Evolutionary conservation across 2,797 vertebrate species (phyloP).

Genomic region (Malurus splendens): DNA sequence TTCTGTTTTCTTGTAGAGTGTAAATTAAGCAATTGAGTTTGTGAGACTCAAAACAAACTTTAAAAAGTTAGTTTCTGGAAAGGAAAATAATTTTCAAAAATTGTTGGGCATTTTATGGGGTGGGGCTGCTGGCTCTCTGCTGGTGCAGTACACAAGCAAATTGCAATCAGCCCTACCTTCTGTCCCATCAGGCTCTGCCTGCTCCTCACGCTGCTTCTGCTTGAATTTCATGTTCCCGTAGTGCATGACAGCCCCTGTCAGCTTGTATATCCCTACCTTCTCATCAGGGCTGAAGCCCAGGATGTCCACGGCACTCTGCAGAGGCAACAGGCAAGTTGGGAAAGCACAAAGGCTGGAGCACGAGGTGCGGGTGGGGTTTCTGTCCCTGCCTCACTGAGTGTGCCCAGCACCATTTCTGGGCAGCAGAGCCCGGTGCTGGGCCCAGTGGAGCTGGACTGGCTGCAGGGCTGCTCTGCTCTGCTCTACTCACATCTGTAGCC

Average conservation of each 20-base stretch:
- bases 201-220: slow-evolving; percentile 86
- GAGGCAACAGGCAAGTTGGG: background rate
- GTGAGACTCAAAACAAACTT: background rate
- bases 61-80: background rate
- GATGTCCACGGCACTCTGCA: slow-evolving; percentile 82
- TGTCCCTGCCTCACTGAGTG: rapidly evolving
- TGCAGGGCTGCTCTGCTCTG: rapidly evolving
- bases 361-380: background rate
- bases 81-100: background rate
- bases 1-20: background rate
- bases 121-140: background rate
- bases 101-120: background rate
- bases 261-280: slow-evolving; percentile 82
- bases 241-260: slow-evolving; percentile 84
- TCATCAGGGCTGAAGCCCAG: slow-evolving; percentile 82
- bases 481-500: slow-evolving; percentile 84
- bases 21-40: background rate
- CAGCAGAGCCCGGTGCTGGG: background rate
- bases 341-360: background rate
- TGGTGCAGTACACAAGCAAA: background rate
- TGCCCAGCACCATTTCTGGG: background rate
- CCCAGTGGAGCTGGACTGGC: background rate
- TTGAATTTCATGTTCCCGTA: slow-evolving; percentile 89
- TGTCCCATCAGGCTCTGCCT: slow-evolving; percentile 82
- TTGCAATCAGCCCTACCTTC: slow-evolving; percentile 69